These are phyloP conservation scores for Zeus faber DNA, from an alignment of 2,113 vertebrate genomes.

Conservation along the genomic window DNA sequence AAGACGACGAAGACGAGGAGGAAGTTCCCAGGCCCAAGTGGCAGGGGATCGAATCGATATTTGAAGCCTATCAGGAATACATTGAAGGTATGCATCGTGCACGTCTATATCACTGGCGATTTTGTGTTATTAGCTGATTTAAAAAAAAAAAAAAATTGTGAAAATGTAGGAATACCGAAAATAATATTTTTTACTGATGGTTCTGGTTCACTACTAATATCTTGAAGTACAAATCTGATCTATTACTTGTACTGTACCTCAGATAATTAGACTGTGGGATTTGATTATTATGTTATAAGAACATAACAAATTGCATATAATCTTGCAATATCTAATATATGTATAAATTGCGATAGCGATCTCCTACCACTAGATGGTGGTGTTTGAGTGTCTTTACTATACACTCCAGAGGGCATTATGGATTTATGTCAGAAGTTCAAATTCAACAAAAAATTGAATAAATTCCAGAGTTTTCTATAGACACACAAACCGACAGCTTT, in stretches of 20 bases:
- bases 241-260: no score
- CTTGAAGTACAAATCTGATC: no score
- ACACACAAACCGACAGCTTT: no score
- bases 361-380: constrained; percentile 38
- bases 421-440: background rate
- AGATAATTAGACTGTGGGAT: no score
- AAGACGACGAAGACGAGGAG: constrained; percentile 74
- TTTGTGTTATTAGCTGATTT: background rate
- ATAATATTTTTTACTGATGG: no score
- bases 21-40: constrained; percentile 81
- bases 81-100: constrained; percentile 83
- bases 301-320: background rate
- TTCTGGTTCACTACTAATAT: background rate
- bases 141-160: background rate
- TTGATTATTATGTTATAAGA: background rate
- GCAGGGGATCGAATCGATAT: constrained; percentile 95
- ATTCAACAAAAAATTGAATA: no score
- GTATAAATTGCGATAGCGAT: constrained; percentile 1
- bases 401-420: constrained; percentile 9
- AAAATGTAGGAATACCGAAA: no score
- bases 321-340: no score
- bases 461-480: no score
- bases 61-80: constrained; percentile 97
- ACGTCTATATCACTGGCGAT: background rate
- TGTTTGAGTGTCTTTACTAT: background rate